Percentiles rank a stretch among this genome's conserved stretches.
phyloP scores from a whole-genome alignment of 2,113 vertebrate genomes.

The Syngnathoides biaculeatus region DNA sequence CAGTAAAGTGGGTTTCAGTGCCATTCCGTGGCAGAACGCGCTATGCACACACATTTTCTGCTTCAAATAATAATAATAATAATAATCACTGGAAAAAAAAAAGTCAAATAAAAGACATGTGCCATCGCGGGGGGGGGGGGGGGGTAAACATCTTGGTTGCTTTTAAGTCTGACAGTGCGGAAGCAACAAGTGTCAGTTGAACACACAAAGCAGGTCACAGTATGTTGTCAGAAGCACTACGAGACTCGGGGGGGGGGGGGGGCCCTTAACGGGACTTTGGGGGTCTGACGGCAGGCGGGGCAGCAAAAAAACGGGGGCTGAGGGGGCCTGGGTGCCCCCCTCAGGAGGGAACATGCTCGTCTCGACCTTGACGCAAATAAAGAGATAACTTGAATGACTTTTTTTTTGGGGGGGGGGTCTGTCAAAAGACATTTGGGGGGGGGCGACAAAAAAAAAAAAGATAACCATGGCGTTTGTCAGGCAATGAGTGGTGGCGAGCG shows the following conservation, averaged over 20 bases:
- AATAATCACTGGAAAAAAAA: slow-evolving; percentile 25
- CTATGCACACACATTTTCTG: slow-evolving; percentile 45
- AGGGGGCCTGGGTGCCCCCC: too few relatives aligned
- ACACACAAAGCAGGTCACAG: slow-evolving; percentile 47
- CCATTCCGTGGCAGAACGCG: slow-evolving; percentile 17
- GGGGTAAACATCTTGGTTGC: slow-evolving; percentile 12
- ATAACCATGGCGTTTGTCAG: too few relatives aligned
- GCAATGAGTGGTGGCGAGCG: too few relatives aligned
- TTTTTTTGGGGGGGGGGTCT: too few relatives aligned
- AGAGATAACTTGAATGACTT: slow-evolving; percentile 49
- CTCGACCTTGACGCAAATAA: slow-evolving; percentile 25
- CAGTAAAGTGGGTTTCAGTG: slow-evolving; percentile 1
- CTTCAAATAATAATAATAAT: slow-evolving; percentile 28
- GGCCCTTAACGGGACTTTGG: too few relatives aligned
- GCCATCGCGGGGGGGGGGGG: slow-evolving; percentile 49
- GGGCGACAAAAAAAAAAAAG: too few relatives aligned
- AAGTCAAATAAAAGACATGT: slow-evolving; percentile 50
- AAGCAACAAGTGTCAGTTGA: slow-evolving; percentile 26
- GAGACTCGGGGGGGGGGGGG: slow-evolving; percentile 13
- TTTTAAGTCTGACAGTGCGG: slow-evolving; percentile 21
- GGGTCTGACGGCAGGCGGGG: too few relatives aligned
- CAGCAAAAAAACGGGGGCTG: too few relatives aligned
- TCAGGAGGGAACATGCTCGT: slow-evolving; percentile 41
- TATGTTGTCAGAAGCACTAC: slow-evolving; percentile 54
- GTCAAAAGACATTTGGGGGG: too few relatives aligned